Evolutionary conservation across 2,113 vertebrate species (phyloP), one percentile per base, ranked within the genome.

Genomic region (Lota lota): DNA sequence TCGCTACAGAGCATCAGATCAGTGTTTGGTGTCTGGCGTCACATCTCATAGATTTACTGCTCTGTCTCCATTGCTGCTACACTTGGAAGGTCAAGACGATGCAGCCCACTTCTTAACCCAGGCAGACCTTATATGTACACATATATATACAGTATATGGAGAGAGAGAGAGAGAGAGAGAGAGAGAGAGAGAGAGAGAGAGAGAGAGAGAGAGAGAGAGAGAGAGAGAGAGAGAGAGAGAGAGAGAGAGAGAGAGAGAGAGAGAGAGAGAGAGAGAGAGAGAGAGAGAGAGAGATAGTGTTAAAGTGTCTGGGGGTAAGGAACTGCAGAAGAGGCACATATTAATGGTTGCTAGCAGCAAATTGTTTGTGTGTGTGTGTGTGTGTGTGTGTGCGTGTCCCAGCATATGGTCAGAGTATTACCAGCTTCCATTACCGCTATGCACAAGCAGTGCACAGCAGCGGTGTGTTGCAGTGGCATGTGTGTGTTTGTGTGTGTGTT

Each of bases 321-420:
- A 33, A 33, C 28, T 33, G 28, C 28, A 33, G 28, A 33, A 33
- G 4, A 62, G 33, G 50, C 64, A 53, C 33, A 54, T 21, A 54
- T 20, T 15, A 18, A 57, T 16, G 7, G 18, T 7, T 17, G 10
- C 14, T 8, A 57, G 56, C 56, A 57, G 19, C 56, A 57, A n/a
- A 18, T n/a, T 57, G 16, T 57, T 19, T 57, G 16, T 54, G 64
- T 57, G 73, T 63, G 60, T 36, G 58, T 54, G 22, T 59, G 54
- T 19, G 22, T 28, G 36, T 50, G 68, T 14, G 65, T 63, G 61
- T 28, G 57, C 18, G 86, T 88, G 79, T 72, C 76, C 79, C 65
- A 83, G 70, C 87, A 88, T 88, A 90, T 88, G 88, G 88, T 76
- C 74, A 79, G 78, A 78, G 75, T 61, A 73, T 81, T 73, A 78